phyloP scores from a whole-genome alignment of 2,888 invertebrate species.

The Pyrrhia umbra region DNA sequence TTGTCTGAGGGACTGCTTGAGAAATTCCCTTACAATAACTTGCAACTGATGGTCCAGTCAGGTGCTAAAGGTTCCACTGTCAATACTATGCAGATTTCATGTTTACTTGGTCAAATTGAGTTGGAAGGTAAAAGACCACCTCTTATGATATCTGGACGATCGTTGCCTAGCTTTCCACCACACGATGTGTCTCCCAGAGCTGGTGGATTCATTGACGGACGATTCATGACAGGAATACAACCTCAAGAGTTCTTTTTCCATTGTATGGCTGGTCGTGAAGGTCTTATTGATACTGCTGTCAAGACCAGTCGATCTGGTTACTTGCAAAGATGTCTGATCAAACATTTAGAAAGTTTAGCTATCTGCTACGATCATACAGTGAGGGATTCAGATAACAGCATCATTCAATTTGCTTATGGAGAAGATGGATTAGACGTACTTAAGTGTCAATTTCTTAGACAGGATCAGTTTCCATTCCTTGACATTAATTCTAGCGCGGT shows the following conservation, averaged over 20 bases:
- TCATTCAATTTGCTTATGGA: slow-evolving; percentile 98
- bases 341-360: slow-evolving; percentile 98
- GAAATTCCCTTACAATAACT: slow-evolving; percentile 97
- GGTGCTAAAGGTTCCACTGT: slow-evolving; percentile 99
- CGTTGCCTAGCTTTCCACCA: slow-evolving; percentile 97
- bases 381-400: slow-evolving; percentile 97
- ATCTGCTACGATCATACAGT: slow-evolving; percentile 98
- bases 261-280: slow-evolving; percentile 99
- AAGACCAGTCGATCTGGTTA: slow-evolving; percentile 99
- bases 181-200: slow-evolving; percentile 97
- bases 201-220: slow-evolving; percentile 98
- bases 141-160: slow-evolving; percentile 97
- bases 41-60: slow-evolving; percentile 99
- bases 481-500: slow-evolving; percentile 94
- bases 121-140: slow-evolving; percentile 99
- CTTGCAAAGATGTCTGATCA: slow-evolving; percentile 98
- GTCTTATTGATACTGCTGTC: slow-evolving; percentile 99
- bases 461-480: slow-evolving; percentile 94
- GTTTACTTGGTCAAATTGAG: slow-evolving; percentile 99
- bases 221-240: slow-evolving; percentile 99
- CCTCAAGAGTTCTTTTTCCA: slow-evolving; percentile 99
- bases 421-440: slow-evolving; percentile 98
- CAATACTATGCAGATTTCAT: slow-evolving; percentile 99
- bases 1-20: slow-evolving; percentile 95
- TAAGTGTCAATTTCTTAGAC: slow-evolving; percentile 95